These are phyloP conservation scores for Rachycentron canadum DNA, from an alignment of 2,797 vertebrate species.

Conservation along the genomic window DNA sequence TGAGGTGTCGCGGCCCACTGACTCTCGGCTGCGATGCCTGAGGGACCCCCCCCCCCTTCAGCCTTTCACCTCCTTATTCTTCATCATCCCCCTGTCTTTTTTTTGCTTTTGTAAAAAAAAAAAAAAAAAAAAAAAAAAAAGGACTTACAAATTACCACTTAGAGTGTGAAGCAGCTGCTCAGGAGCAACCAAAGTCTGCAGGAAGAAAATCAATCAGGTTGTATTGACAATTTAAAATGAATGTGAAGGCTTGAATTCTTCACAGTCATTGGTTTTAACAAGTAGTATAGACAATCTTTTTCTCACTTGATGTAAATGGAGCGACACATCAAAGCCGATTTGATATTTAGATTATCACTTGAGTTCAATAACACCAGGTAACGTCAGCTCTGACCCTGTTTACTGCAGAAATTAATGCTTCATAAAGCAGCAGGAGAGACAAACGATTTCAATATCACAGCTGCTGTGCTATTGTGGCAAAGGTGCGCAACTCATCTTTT, in stretches of 20 bases:
- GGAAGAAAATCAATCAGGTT: constrained; percentile 39
- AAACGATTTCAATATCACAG: constrained; percentile 31
- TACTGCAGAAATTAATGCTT: constrained; percentile 27
- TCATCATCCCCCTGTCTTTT: constrained; percentile 3
- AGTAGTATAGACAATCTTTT: constrained; percentile 17
- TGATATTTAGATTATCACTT: constrained; percentile 36
- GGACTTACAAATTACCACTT: constrained; percentile 33
- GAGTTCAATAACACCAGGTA: background rate
- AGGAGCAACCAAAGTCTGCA: constrained; percentile 32
- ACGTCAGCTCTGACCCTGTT: constrained; percentile 20
- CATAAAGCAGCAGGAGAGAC: constrained; percentile 25
- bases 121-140: background rate
- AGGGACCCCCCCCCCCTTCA: background rate
- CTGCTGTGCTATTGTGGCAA: constrained; percentile 20
- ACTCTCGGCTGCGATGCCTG: background rate
- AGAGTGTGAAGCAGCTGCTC: constrained; percentile 39
- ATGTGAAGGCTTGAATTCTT: constrained; percentile 36
- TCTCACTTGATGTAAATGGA: constrained; percentile 29
- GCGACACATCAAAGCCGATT: background rate
- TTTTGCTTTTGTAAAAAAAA: background rate
- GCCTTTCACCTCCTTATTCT: background rate
- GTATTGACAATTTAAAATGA: constrained; percentile 47
- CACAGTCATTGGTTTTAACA: constrained; percentile 31
- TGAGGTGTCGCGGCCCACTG: background rate
- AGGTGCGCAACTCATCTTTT: constrained; percentile 24